phyloP scores from a whole-genome alignment of 2,888 invertebrate species.

The Caenorhabditis panamensis region DNA sequence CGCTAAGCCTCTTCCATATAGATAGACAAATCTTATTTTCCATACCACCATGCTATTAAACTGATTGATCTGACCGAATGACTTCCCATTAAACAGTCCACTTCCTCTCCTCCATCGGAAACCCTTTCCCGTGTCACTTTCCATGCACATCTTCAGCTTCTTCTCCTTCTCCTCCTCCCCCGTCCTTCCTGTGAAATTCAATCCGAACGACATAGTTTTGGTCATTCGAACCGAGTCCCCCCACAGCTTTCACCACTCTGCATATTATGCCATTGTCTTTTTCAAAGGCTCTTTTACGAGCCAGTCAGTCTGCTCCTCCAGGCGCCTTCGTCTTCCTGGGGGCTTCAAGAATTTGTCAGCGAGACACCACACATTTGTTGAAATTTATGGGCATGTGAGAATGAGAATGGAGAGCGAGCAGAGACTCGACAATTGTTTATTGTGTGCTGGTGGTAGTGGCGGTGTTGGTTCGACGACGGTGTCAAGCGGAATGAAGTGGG shows the following conservation, averaged over 20 bases:
- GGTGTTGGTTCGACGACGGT: slow-evolving; percentile 11
- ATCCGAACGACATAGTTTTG: slow-evolving; percentile 29
- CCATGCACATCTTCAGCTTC: slow-evolving; percentile 33
- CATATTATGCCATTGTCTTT: slow-evolving; percentile 21
- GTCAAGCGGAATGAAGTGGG: slow-evolving; percentile 22
- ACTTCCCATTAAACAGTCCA: slow-evolving; percentile 1
- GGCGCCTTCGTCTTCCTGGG: background rate
- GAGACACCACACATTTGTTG: slow-evolving; percentile 11
- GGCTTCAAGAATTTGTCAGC: background rate
- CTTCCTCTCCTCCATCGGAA: background rate
- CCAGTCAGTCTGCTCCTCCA: background rate
- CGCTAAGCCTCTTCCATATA: too few relatives aligned
- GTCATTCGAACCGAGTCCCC: slow-evolving; percentile 5
- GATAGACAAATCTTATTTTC: too few relatives aligned
- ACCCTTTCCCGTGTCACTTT: slow-evolving; percentile 26
- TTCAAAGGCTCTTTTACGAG: slow-evolving; percentile 7
- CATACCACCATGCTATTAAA: too few relatives aligned
- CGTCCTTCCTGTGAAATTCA: too few relatives aligned
- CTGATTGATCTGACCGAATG: too few relatives aligned
- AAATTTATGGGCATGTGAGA: slow-evolving; percentile 18
- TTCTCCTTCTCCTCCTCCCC: too few relatives aligned
- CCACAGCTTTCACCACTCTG: background rate
- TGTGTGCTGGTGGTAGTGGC: slow-evolving; percentile 27
- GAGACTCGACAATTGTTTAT: slow-evolving; percentile 32
- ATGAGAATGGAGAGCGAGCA: background rate